phyloP scores from a whole-genome alignment of 1,140 invertebrate genomes.

The Psix sp. region DNA sequence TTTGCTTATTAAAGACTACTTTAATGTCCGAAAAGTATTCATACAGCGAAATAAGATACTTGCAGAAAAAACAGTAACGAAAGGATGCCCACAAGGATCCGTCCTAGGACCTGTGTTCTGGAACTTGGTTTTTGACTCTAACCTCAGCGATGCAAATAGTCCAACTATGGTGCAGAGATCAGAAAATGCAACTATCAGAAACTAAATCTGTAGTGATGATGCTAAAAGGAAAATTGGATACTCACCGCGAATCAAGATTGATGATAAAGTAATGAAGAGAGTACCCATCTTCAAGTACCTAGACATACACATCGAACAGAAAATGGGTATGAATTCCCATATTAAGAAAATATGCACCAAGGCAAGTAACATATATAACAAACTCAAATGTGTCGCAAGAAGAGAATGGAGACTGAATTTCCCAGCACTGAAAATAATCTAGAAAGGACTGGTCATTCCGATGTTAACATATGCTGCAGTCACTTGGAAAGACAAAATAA shows the following conservation, averaged over 20 bases:
- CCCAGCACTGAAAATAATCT: not conserved
- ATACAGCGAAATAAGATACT: slow-evolving; percentile 27
- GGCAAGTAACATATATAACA: not conserved
- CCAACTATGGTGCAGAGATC: slow-evolving; percentile 53
- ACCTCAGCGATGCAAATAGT: slow-evolving; percentile 51
- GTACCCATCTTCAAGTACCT: slow-evolving; percentile 15
- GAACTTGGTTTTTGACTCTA: slow-evolving; percentile 70
- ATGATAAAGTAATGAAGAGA: not conserved
- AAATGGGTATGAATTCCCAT: slow-evolving; percentile 2
- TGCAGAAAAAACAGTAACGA: slow-evolving; percentile 43
- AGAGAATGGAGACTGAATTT: slow-evolving; percentile 20
- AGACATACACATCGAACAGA: slow-evolving; percentile 3
- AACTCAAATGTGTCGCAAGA: slow-evolving; percentile 13
- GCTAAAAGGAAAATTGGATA: slow-evolving; percentile 26
- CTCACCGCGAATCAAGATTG: slow-evolving; percentile 5
- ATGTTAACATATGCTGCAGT: slow-evolving; percentile 19
- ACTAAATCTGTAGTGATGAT: no score
- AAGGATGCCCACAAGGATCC: slow-evolving; percentile 75
- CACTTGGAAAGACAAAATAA: slow-evolving; percentile 14
- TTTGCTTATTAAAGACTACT: slow-evolving; percentile 63
- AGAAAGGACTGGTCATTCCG: slow-evolving; percentile 17
- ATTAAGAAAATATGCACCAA: not conserved
- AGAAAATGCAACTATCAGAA: no score
- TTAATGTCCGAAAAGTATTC: slow-evolving; percentile 52
- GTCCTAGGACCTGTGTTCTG: slow-evolving; percentile 71